Conservation (phyloP, 2,113 vertebrate genomes). For the Dermatemys mawii region DNA sequence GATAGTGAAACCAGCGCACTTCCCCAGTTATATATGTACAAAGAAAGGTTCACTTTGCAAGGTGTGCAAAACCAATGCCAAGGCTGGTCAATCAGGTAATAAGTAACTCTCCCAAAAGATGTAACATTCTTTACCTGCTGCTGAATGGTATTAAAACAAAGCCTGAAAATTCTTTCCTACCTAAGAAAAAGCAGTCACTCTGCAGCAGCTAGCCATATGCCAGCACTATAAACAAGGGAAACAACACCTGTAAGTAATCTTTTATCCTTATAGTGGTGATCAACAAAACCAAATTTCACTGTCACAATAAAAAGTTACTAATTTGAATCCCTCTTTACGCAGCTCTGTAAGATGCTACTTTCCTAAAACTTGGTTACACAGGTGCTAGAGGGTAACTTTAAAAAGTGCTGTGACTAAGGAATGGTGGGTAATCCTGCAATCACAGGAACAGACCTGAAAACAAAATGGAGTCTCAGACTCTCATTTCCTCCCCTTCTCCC, state of each 20-base stretch:
- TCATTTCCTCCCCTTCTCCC: neutral
- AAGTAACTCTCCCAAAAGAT: neutral
- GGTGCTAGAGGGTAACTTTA: neutral
- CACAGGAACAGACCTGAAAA: neutral
- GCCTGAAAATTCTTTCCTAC: neutral
- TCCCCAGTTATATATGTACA: neutral
- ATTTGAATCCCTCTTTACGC: neutral
- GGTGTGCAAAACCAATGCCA: neutral
- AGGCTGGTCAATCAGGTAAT: neutral
- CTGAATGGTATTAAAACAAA: neutral
- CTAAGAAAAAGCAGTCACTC: neutral
- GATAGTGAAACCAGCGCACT: neutral
- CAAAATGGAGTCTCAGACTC: neutral
- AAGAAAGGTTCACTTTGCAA: neutral
- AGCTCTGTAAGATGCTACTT: neutral
- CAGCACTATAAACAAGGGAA: neutral
- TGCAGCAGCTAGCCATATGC: neutral
- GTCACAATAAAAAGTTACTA: constrained; percentile 7
- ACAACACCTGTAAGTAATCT: neutral
- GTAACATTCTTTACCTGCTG: neutral
- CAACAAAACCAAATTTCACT: constrained; percentile 16
- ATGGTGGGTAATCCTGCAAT: neutral
- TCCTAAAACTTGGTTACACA: neutral
- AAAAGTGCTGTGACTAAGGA: neutral
- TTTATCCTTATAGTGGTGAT: constrained; percentile 23